A percentile compares a stretch with the other conserved stretches of the same genome.
phyloP scores from a whole-genome alignment of 2,888 invertebrate species.

The Perdita meconis region DNA sequence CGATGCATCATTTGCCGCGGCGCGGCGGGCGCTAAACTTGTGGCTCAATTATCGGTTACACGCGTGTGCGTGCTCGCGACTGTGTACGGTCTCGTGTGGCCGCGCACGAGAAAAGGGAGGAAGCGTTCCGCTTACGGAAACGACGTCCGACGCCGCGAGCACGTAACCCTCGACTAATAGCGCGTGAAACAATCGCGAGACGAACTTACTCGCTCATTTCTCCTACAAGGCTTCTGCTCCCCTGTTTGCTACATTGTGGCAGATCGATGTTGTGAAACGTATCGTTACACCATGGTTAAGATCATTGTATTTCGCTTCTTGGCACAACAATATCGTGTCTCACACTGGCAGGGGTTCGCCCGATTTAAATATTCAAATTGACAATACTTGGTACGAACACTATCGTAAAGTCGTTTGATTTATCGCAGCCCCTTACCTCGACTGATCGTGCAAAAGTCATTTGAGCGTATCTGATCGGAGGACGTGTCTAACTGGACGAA shows the following conservation, averaged over 20 bases:
- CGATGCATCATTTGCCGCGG: constrained; percentile 74
- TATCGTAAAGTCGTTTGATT: constrained; percentile 73
- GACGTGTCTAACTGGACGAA: constrained; percentile 32
- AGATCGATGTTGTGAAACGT: too few species aligned
- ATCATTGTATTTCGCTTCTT: too few species aligned
- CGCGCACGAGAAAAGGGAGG: constrained; percentile 3
- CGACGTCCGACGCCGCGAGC: background rate
- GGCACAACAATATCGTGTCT: too few species aligned
- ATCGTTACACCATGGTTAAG: too few species aligned
- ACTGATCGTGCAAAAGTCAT: constrained; percentile 46
- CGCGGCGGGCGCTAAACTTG: constrained; percentile 68
- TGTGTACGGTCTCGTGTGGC: constrained; percentile 32
- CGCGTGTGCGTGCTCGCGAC: constrained; percentile 32
- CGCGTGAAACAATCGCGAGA: constrained; percentile 23
- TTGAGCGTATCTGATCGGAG: constrained; percentile 27
- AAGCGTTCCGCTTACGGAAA: constrained; percentile 54
- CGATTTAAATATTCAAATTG: too few species aligned
- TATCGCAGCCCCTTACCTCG: constrained; percentile 67
- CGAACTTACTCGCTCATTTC: background rate
- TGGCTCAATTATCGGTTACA: constrained; percentile 75
- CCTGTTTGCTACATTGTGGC: background rate
- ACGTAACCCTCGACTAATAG: constrained; percentile 25
- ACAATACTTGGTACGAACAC: constrained; percentile 52
- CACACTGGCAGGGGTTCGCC: too few species aligned
- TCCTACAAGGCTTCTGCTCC: background rate